phyloP scores from a whole-genome alignment of 2,797 vertebrate genomes.

The Geotrypetes seraphini region DNA sequence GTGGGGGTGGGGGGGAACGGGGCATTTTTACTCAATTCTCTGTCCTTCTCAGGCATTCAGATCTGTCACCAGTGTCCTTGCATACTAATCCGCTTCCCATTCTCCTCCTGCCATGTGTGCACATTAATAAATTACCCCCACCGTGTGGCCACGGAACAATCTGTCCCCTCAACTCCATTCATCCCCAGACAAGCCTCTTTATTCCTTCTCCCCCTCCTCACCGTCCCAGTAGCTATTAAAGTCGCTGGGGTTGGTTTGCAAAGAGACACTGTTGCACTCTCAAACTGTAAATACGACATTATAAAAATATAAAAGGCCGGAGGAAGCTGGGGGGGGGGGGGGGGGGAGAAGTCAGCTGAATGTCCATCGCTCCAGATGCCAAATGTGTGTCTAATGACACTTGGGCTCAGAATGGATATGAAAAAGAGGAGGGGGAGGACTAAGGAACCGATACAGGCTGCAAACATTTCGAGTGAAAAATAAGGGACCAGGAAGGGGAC shows the following conservation, averaged over 20 bases:
- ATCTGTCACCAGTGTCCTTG: constrained; percentile 22
- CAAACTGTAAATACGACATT: constrained; percentile 54
- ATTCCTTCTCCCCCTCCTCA: too few relatives aligned
- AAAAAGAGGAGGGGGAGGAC: constrained; percentile 28
- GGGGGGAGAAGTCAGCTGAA: constrained; percentile 33
- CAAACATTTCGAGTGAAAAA: too few relatives aligned
- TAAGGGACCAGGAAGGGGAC: too few relatives aligned
- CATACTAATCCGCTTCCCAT: constrained; percentile 47
- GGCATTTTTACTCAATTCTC: constrained; percentile 33
- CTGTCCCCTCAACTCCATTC: constrained; percentile 45
- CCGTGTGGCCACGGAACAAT: constrained; percentile 43
- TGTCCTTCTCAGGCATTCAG: constrained; percentile 26
- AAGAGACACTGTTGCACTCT: constrained; percentile 48
- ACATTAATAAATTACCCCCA: constrained; percentile 53
- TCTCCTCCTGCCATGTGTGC: constrained; percentile 47
- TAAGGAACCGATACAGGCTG: constrained; percentile 28
- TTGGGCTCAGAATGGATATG: constrained; percentile 40
- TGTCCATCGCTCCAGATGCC: constrained; percentile 37
- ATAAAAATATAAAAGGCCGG: constrained; percentile 38
- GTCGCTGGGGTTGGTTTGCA: constrained; percentile 42
- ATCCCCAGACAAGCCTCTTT: constrained; percentile 43
- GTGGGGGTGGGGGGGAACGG: not conserved
- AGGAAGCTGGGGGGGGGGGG: too few relatives aligned
- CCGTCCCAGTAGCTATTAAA: too few relatives aligned
- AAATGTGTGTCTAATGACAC: constrained; percentile 42